Evolutionary conservation across 1,140 invertebrate species (phyloP).

Genomic region (Tenebrio molitor): DNA sequence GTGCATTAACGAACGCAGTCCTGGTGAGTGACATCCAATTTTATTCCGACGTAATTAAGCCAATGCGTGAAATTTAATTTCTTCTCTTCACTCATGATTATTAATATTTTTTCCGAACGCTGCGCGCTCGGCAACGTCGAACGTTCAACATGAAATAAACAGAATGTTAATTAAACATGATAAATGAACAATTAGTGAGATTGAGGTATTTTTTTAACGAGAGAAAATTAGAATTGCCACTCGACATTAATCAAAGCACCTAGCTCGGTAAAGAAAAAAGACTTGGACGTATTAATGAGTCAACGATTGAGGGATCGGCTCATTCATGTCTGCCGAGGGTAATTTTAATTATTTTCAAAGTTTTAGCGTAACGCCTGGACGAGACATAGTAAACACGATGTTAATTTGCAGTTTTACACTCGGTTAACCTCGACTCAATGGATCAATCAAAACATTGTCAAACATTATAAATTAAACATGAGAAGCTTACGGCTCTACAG

Average conservation of each 20-base stretch:
- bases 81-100: slow-evolving; percentile 9
- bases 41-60: neutral
- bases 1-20: slow-evolving; percentile 73
- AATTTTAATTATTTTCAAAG: slow-evolving; percentile 46
- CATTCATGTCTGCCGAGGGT: slow-evolving; percentile 48
- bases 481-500: slow-evolving; percentile 30
- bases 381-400: slow-evolving; percentile 52
- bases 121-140: too few relatives aligned
- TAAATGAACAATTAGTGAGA: slow-evolving; percentile 40
- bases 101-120: slow-evolving; percentile 24
- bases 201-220: slow-evolving; percentile 37
- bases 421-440: slow-evolving; percentile 49
- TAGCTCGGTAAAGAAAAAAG: neutral
- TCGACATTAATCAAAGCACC: slow-evolving; percentile 31
- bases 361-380: slow-evolving; percentile 45
- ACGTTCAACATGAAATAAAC: slow-evolving; percentile 3
- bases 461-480: slow-evolving; percentile 57
- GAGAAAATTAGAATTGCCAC: slow-evolving; percentile 16
- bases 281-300: slow-evolving; percentile 4
- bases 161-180: slow-evolving; percentile 37
- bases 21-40: slow-evolving; percentile 12
- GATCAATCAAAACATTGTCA: slow-evolving; percentile 54
- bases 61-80: too few relatives aligned
- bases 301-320: slow-evolving; percentile 42
- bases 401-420: slow-evolving; percentile 55